A percentile compares a stretch with the other conserved stretches of the same genome.
phyloP scores from a whole-genome alignment of 2,888 invertebrate species.

The Piscicola geometra region DNA sequence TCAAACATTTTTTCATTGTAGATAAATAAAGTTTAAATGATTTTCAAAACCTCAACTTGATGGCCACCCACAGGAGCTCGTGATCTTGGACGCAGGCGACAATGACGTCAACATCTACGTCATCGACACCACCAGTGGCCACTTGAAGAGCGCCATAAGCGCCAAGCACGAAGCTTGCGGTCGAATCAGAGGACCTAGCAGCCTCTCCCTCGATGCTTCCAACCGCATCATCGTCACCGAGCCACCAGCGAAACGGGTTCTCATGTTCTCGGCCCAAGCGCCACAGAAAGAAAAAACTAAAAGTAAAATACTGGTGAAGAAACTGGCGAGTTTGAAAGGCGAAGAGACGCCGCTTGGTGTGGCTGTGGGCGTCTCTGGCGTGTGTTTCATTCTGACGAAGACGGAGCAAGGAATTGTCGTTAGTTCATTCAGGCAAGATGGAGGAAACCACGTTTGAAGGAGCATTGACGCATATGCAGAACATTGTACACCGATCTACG shows the following conservation, averaged over 20 bases:
- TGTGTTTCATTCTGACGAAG: background rate
- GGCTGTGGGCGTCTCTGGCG: background rate
- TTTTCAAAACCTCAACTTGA: background rate
- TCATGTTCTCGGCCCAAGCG: background rate
- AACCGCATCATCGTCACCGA: constrained; percentile 21
- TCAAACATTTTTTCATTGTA: no score
- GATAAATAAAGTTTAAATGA: background rate
- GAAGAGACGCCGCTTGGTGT: background rate
- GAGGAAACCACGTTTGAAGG: no score
- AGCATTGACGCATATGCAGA: no score
- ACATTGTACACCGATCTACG: no score
- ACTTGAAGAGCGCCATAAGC: constrained; percentile 28
- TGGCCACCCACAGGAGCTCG: constrained; percentile 10
- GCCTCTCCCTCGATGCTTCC: background rate
- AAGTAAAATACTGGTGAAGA: background rate
- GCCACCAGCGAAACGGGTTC: background rate
- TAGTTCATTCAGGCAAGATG: no score
- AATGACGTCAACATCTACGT: constrained; percentile 27
- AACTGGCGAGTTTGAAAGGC: background rate
- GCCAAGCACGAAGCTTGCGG: constrained; percentile 27
- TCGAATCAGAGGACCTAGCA: background rate
- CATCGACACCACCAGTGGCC: constrained; percentile 8
- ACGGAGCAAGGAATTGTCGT: background rate
- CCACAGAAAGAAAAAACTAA: background rate
- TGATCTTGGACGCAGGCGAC: constrained; percentile 21